These are phyloP conservation scores for Melanostoma mellinum DNA, from an alignment of 2,888 invertebrate species.

Conservation along the genomic window DNA sequence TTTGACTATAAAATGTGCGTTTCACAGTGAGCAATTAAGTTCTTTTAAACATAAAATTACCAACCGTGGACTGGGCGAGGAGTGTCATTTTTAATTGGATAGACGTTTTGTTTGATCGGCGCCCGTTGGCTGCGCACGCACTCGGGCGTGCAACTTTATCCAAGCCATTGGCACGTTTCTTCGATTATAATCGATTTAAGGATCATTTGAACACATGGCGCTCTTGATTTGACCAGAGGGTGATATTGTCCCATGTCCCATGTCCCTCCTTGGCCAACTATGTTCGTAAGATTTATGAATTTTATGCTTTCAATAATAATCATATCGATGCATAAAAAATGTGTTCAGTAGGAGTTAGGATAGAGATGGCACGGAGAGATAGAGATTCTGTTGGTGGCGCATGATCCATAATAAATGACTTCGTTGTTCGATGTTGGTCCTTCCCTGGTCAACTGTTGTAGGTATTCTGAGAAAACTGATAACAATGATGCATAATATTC, in stretches of 20 bases:
- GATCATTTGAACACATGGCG: slow-evolving; percentile 26
- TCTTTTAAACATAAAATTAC: slow-evolving; percentile 32
- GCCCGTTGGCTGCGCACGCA: slow-evolving; percentile 54
- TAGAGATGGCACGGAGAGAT: too few relatives aligned
- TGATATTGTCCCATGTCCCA: background rate
- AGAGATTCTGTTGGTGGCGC: too few relatives aligned
- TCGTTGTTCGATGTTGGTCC: too few relatives aligned
- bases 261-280: background rate
- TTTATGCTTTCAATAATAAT: slow-evolving; percentile 6
- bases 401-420: too few relatives aligned
- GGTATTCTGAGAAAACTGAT: too few relatives aligned
- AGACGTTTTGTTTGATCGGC: slow-evolving; percentile 43
- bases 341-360: too few relatives aligned
- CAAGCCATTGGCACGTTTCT: slow-evolving; percentile 57
- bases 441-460: too few relatives aligned
- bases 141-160: slow-evolving; percentile 41
- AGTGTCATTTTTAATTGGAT: slow-evolving; percentile 42
- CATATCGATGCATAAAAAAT: too few relatives aligned
- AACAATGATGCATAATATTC: too few relatives aligned
- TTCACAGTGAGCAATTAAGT: slow-evolving; percentile 27
- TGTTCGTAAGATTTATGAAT: slow-evolving; percentile 4
- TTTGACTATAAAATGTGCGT: slow-evolving; percentile 38
- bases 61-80: slow-evolving; percentile 24
- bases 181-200: slow-evolving; percentile 44
- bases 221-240: slow-evolving; percentile 19